Base-by-base conservation (phyloP, 2,797 vertebrate genomes). In the Clarias platycephalus region DNA sequence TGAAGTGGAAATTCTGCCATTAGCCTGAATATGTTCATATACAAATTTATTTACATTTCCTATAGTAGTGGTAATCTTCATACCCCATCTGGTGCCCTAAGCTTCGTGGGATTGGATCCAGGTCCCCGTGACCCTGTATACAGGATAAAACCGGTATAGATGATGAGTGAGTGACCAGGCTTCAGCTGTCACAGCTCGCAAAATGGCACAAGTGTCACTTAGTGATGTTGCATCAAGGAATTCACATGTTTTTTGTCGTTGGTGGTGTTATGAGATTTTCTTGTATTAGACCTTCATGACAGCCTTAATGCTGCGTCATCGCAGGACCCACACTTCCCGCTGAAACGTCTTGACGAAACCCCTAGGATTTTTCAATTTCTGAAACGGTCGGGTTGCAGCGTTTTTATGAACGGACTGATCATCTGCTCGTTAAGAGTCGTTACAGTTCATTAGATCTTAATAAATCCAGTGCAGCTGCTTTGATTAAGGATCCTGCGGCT, bases 381-480 rank as follows among this genome's bases (percentile, higher is more conserved):
- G 4, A 18, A 57, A 57, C 31, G 1, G 16, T 8, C 12, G 13
- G 37, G 24, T 12, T 49, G 37, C 28, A 0, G 58, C 7, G 16
- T 62, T 80, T 63, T 84, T 76, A 84, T 84, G 64, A 81, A 58
- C 34, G 64, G 72, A 57, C 85, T 63, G 81, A 88, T 89, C 85
- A 83, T 67, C 60, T 84, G 66, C 87, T 90, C 13, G 20, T 89
- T 91, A 90, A 63, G 78, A 71, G 80, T 84, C 57, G 71, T 87
- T 75, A 88, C 87, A 76, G 80, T 82, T 88, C 31, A 31, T 72
- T 82, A 89, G 58, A 67, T 60, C 87, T 81, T 91, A 91, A 93
- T 92, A 91, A 91, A 86, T 91, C 87, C 89, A 90, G 85, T 87
- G 88, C 87, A 87, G 87, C 79, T 64, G 1, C 80, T 86, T 83